Percentiles rank a stretch among this genome's conserved stretches.
phyloP scores from a whole-genome alignment of 2,888 invertebrate species.

The Keiferia lycopersicella region DNA sequence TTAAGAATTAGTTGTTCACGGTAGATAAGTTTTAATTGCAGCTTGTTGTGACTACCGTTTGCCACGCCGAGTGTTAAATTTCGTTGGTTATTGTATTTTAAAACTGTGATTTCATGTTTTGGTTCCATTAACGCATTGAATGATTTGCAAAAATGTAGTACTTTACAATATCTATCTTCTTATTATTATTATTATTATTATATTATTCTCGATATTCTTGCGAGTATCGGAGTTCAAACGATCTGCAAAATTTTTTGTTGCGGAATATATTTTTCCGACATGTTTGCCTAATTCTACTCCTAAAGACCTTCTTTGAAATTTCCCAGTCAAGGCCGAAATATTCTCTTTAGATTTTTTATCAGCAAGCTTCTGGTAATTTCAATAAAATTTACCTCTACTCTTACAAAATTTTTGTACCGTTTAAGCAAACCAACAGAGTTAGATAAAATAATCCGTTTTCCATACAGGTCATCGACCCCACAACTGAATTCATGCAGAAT shows the following conservation, averaged over 20 bases:
- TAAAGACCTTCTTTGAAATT: too few species aligned
- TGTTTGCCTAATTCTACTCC: too few species aligned
- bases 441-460: not conserved
- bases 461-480: constrained; percentile 24
- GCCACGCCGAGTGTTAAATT: not conserved
- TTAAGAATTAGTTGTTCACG: not conserved
- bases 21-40: not conserved
- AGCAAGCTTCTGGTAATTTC: too few species aligned
- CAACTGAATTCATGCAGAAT: constrained; percentile 59
- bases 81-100: not conserved
- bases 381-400: not conserved
- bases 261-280: too few species aligned
- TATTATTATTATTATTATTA: too few species aligned
- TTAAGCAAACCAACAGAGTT: not conserved
- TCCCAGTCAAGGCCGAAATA: too few species aligned
- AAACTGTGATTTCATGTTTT: not conserved
- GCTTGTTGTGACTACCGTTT: not conserved
- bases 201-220: too few species aligned
- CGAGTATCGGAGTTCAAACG: too few species aligned
- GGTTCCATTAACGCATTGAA: not conserved
- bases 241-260: too few species aligned
- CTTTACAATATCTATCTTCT: too few species aligned
- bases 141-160: not conserved
- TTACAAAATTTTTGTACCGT: not conserved
- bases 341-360: not conserved